Evolutionary conservation across 2,888 invertebrate species (phyloP), one percentile per base, ranked within the genome.

Genomic region (Spodoptera littoralis): DNA sequence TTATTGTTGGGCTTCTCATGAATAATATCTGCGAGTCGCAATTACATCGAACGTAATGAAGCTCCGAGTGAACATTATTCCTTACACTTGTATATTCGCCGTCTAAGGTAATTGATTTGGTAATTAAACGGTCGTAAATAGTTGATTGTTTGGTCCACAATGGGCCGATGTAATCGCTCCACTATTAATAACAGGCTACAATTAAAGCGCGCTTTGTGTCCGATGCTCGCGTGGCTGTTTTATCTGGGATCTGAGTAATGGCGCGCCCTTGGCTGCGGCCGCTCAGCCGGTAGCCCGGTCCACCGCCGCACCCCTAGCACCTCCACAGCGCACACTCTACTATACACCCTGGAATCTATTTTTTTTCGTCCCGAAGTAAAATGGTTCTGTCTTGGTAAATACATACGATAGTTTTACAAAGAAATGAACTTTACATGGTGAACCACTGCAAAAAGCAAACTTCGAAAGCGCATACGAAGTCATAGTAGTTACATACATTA

Each of bases 181-280:
- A 64, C 78, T 72, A 82, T 82, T 81, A 80, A 78, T 81, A 82
- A 74, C 60, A 42, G 59, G 72, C 73, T 54, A 76, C 79, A 76
- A 84, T 84, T 82, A 82, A 74, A 73, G 67, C 68, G 60, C 70
- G 80, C 74, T 86, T 79, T 79, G 86, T 76, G 78, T 72, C 57
- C 60, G 55, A 64, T 60, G 67, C 67, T 76, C 71, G 84, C 80
- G 80, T 77, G 70, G 64, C 74, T 54, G 60, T 50, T 74, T 71
- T 79, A 81, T 84, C 79, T 64, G 47, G 57, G 64, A 73, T 81
- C 77, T 77, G 65, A 60, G 62, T 82, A 80, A 83, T 76, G 81
- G 65, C 57, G 65, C 66, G 67, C 70, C 65, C 75, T 59, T 66
- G 70, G 68, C 66, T 70, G 53, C 43, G 13, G 41, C 49, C 53